Evolutionary conservation across 2,888 invertebrate genomes (phyloP), one percentile per base, ranked within the genome.

Genomic region (Lepetodrilus schrolli): DNA sequence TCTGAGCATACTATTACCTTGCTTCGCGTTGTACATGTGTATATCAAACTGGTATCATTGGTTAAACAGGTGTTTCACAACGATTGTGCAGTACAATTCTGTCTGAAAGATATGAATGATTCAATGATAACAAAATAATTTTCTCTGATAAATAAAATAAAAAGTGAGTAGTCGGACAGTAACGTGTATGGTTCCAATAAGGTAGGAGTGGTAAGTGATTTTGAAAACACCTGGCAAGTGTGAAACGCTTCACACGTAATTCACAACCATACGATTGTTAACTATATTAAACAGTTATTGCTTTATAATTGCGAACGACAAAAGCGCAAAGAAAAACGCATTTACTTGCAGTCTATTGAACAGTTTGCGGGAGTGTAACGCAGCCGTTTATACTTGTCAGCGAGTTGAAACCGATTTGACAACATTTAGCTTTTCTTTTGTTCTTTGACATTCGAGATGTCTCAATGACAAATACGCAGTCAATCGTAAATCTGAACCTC

Each of bases 341-440:
- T 58, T 30, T 10, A 30, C 58, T 30, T 34, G 10, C 17, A 30
- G 5, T n/a, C 34, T 58, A 58, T 58, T 34, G 58, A 58, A 30
- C 58, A n/a, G 34, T 2, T 17, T 7, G 10, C 43, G 17, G n/a
- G 7, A 43, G 34, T 58, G 58, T 58, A 58, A 58, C n/a, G 26
- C 58, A 58, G 34, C 58, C 58, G 30, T 58, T 58, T 58, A 43
- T 7, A 30, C 34, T 58, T 58, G 58, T 58, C 58, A 58, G 34
- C 58, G 58, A 30, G 26, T 58, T 58, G 58, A 58, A 58, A 58
- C 58, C 58, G 34, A 30, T 58, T 58, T 58, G 34, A 58, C 23
- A 58, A 58, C 58, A 58, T 58, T 58, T 58, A 58, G 58, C 26
- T 58, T 23, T 58, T 58, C 58, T 34, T 58, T 58, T 58, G 34